A percentile compares a stretch with the other conserved stretches of the same genome.
Evolutionary conservation across 2,888 invertebrate species (phyloP).

Genomic region (Mesorhabditis spiculigera): DNA sequence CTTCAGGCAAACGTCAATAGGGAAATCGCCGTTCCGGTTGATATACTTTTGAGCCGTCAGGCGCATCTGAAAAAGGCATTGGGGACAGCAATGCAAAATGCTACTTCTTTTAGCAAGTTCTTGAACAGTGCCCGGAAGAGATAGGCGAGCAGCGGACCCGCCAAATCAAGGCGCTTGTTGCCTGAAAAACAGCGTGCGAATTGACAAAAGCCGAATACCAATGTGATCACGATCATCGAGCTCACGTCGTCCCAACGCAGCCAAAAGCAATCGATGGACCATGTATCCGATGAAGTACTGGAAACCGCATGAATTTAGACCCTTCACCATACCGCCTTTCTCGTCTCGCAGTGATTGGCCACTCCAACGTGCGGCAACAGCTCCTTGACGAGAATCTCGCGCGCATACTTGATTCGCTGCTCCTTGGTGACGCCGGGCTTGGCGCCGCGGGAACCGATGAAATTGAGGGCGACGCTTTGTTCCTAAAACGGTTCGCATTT

Average conservation of each 20-base stretch:
- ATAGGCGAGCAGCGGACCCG: slow-evolving; percentile 92
- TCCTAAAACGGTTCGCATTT: slow-evolving; percentile 68
- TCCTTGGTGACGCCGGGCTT: slow-evolving; percentile 97
- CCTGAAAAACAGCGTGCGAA: too few species aligned
- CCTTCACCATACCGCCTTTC: slow-evolving; percentile 72
- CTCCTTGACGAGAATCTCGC: slow-evolving; percentile 98
- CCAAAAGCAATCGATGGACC: slow-evolving; percentile 91
- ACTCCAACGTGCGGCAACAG: slow-evolving; percentile 99
- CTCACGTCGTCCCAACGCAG: slow-evolving; percentile 89
- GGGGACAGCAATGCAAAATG: neutral
- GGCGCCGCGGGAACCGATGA: slow-evolving; percentile 95
- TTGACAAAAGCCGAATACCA: slow-evolving; percentile 64
- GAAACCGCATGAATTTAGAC: slow-evolving; percentile 69
- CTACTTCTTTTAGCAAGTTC: slow-evolving; percentile 55
- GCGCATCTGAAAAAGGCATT: slow-evolving; percentile 76
- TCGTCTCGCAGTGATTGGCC: slow-evolving; percentile 98
- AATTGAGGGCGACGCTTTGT: slow-evolving; percentile 95
- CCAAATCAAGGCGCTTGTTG: slow-evolving; percentile 93
- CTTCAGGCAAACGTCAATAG: slow-evolving; percentile 73
- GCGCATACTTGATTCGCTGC: slow-evolving; percentile 96
- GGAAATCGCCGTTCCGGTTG: slow-evolving; percentile 96
- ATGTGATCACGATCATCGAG: slow-evolving; percentile 99
- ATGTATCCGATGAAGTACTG: slow-evolving; percentile 72
- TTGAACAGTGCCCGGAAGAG: slow-evolving; percentile 78
- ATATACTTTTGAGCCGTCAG: slow-evolving; percentile 99